Conservation (phyloP, 2,888 invertebrate species). For the Pristionchus entomophagus region DNA sequence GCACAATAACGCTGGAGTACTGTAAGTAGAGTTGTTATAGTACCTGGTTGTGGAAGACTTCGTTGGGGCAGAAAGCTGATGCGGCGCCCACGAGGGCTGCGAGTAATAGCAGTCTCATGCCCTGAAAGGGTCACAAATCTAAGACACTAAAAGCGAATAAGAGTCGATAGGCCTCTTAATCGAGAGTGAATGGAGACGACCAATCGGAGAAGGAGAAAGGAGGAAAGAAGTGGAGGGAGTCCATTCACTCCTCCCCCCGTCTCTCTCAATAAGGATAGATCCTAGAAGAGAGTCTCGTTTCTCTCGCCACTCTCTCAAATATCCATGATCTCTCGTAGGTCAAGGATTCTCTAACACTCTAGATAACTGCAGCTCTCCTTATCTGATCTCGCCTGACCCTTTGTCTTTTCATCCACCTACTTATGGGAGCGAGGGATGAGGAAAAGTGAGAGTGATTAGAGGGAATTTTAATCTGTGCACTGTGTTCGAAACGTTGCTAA, state of each 20-base stretch:
- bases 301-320: slow-evolving; percentile 24
- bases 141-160: background rate
- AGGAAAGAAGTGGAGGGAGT: slow-evolving; percentile 28
- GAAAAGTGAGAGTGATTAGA: background rate
- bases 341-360: slow-evolving; percentile 27
- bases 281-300: background rate
- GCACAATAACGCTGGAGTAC: no score
- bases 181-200: slow-evolving; percentile 6
- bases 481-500: slow-evolving; percentile 16
- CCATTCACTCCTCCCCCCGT: slow-evolving; percentile 29
- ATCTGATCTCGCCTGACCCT: slow-evolving; percentile 39
- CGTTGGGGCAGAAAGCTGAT: slow-evolving; percentile 67
- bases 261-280: slow-evolving; percentile 43
- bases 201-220: slow-evolving; percentile 30
- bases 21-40: background rate
- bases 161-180: background rate
- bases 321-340: slow-evolving; percentile 13
- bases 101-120: slow-evolving; percentile 53
- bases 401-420: slow-evolving; percentile 29
- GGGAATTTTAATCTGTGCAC: slow-evolving; percentile 14
- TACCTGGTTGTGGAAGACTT: slow-evolving; percentile 70
- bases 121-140: background rate
- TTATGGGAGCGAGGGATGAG: background rate
- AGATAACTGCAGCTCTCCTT: background rate
- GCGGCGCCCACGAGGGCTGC: slow-evolving; percentile 49